These are phyloP conservation scores for Myodes glareolus DNA, from an alignment of 2,113 vertebrate species.

Conservation along the genomic window DNA sequence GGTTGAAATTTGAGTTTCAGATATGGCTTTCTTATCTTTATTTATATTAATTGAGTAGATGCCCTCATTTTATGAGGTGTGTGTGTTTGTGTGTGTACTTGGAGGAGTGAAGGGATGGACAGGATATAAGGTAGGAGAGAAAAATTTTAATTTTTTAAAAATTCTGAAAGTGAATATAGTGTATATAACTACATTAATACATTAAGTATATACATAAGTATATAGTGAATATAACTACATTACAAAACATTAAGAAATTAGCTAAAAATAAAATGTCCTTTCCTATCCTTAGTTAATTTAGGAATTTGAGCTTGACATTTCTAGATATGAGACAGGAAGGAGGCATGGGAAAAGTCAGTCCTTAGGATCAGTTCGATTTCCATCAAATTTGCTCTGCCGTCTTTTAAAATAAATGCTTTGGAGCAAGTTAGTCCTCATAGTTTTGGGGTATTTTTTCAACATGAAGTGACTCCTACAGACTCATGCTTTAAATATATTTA, in stretches of 20 bases:
- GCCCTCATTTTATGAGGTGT: not conserved
- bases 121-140: not conserved
- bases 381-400: not conserved
- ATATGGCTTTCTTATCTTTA: not conserved
- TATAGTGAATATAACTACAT: too few relatives aligned
- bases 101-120: not conserved
- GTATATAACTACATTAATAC: too few relatives aligned
- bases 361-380: not conserved
- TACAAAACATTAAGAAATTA: not conserved
- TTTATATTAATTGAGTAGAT: not conserved
- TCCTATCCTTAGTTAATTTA: not conserved
- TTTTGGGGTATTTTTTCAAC: not conserved
- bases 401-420: not conserved
- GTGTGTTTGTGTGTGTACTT: rapidly evolving
- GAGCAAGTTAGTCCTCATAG: not conserved
- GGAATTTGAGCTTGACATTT: not conserved
- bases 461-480: not conserved
- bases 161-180: not conserved
- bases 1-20: constrained; percentile 19
- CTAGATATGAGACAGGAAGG: not conserved
- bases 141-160: not conserved
- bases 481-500: not conserved
- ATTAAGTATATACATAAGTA: too few relatives aligned
- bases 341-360: not conserved
- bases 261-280: not conserved